phyloP scores from a whole-genome alignment of 2,113 vertebrate genomes.

The Stigmatopora nigra region DNA sequence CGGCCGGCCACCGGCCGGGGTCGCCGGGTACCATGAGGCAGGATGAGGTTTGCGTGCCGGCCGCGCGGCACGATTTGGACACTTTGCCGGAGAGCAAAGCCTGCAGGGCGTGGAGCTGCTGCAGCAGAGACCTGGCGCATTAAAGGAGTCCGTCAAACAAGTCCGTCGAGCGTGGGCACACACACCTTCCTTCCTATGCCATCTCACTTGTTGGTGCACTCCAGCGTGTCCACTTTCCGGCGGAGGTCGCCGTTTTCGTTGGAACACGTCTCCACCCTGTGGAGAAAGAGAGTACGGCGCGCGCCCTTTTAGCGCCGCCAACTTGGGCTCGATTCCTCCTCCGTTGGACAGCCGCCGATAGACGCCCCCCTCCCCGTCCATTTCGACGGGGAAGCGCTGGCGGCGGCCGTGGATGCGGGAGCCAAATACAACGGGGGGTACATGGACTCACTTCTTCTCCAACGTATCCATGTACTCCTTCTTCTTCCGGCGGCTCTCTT shows the following conservation, averaged over 20 bases:
- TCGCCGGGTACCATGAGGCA: slow-evolving; percentile 84
- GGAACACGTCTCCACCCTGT: slow-evolving; percentile 94
- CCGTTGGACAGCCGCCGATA: no score
- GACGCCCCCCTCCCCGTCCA: no score
- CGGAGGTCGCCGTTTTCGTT: slow-evolving; percentile 91
- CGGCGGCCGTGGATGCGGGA: no score
- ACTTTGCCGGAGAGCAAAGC: slow-evolving; percentile 86
- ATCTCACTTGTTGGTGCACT: slow-evolving; percentile 89
- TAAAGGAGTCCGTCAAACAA: no score
- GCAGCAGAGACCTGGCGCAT: slow-evolving; percentile 81
- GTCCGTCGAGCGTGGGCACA: no score
- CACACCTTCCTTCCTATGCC: no score
- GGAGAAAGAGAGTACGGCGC: slow-evolving; percentile 44
- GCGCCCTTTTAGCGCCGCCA: slow-evolving; percentile 14
- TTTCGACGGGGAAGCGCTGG: no score
- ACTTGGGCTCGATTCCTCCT: no score
- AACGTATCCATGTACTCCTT: slow-evolving; percentile 98
- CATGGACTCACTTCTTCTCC: slow-evolving; percentile 86
- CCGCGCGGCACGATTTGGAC: slow-evolving; percentile 81
- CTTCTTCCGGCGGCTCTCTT: slow-evolving; percentile 98
- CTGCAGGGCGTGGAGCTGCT: slow-evolving; percentile 95
- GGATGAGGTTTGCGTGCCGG: slow-evolving; percentile 91
- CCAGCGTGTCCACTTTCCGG: slow-evolving; percentile 91
- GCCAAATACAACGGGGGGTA: not conserved
- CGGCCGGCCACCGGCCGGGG: slow-evolving; percentile 56